These are phyloP conservation scores for Dolichallabes microphthalmus DNA, from an alignment of 2,113 vertebrate species.

Conservation along the genomic window DNA sequence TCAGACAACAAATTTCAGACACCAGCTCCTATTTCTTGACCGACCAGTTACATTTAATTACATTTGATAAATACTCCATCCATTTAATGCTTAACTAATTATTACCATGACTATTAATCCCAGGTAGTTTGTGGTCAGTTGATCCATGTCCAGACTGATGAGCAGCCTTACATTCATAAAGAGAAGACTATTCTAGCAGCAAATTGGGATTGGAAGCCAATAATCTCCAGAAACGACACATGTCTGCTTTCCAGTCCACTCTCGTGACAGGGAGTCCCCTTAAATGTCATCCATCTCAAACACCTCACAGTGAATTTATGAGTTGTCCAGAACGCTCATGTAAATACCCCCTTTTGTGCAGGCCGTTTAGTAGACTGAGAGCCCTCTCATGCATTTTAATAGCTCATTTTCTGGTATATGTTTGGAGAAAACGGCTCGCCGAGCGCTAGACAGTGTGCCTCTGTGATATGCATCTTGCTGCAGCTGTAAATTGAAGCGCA, in stretches of 20 bases:
- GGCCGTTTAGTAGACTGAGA: slow-evolving; percentile 33
- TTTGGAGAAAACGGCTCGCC: slow-evolving; percentile 34
- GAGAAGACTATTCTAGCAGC: not conserved
- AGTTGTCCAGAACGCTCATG: slow-evolving; percentile 28
- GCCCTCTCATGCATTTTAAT: slow-evolving; percentile 54
- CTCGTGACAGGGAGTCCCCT: slow-evolving; percentile 13
- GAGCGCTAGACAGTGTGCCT: slow-evolving; percentile 19
- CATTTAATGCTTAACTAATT: not conserved
- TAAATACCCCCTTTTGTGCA: slow-evolving; percentile 37
- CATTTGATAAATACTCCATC: not conserved
- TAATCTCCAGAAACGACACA: not conserved
- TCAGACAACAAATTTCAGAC: not conserved
- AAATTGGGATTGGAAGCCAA: not conserved
- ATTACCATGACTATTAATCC: not conserved
- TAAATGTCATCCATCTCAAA: slow-evolving; percentile 40
- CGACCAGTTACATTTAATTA: not conserved
- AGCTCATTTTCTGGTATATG: slow-evolving; percentile 45
- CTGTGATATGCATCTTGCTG: slow-evolving; percentile 43
- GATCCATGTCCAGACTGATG: not conserved
- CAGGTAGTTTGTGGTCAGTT: not conserved
- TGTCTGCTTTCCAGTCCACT: not conserved
- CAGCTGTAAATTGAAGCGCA: slow-evolving; percentile 44
- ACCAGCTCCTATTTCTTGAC: not conserved
- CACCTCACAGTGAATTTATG: slow-evolving; percentile 25
- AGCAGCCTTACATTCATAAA: not conserved